Evolutionary conservation across 2,113 vertebrate genomes (phyloP).

Genomic region (Caracal caracal): DNA sequence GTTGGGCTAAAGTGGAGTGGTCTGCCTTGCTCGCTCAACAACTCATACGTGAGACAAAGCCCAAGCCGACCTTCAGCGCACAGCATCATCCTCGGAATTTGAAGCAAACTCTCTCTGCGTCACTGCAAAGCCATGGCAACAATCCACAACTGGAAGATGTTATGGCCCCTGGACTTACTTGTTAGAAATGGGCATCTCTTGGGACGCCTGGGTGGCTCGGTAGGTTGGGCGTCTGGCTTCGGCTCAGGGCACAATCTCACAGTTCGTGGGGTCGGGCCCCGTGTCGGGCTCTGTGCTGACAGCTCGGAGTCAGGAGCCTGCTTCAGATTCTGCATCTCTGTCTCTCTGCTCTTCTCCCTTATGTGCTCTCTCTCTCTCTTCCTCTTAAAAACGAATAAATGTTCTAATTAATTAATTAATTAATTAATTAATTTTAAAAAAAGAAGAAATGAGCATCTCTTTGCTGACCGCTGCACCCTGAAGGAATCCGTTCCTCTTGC

Average conservation of each 20-base stretch:
- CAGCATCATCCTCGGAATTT: rapidly evolving
- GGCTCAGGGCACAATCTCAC: too few species aligned
- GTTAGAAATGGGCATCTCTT: neutral
- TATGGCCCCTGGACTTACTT: neutral
- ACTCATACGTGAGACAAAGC: neutral
- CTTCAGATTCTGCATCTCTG: too few species aligned
- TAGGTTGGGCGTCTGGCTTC: too few species aligned
- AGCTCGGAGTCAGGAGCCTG: too few species aligned
- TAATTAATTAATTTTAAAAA: too few species aligned
- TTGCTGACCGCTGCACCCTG: neutral
- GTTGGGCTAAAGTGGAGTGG: neutral
- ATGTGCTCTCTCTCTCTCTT: too few species aligned
- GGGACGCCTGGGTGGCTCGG: too few species aligned
- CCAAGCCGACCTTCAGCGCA: neutral
- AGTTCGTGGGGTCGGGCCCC: too few species aligned
- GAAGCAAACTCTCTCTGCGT: neutral
- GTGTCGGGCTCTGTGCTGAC: too few species aligned
- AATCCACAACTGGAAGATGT: neutral
- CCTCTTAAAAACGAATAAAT: too few species aligned
- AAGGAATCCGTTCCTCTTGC: neutral
- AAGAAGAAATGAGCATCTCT: neutral
- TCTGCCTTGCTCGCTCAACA: neutral
- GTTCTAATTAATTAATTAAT: too few species aligned
- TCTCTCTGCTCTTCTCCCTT: too few species aligned
- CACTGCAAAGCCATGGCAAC: neutral